phyloP scores from a whole-genome alignment of 2,888 invertebrate genomes.

The Ectemnius continuus region DNA sequence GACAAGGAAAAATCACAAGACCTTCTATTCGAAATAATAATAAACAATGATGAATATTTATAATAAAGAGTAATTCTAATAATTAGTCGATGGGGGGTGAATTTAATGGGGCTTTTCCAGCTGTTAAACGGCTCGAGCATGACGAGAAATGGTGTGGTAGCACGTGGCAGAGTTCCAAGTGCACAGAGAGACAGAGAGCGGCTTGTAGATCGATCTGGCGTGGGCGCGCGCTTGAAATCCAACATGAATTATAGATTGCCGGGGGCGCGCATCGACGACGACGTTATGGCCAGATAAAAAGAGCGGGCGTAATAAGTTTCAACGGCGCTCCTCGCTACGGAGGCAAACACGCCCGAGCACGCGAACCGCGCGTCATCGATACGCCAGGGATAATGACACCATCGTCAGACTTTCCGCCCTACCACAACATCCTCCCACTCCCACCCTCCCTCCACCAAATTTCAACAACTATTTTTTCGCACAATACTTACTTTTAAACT shows the following conservation, averaged over 20 bases:
- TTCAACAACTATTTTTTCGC: neutral
- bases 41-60: too few species aligned
- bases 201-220: neutral
- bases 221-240: slow-evolving; percentile 12
- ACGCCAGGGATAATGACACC: slow-evolving; percentile 16
- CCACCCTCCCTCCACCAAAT: too few species aligned
- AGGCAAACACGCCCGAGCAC: slow-evolving; percentile 11
- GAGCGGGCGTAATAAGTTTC: slow-evolving; percentile 16
- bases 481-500: too few species aligned
- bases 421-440: neutral
- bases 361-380: slow-evolving; percentile 12
- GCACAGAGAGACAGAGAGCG: neutral
- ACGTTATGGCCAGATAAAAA: slow-evolving; percentile 18
- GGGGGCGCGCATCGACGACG: slow-evolving; percentile 8
- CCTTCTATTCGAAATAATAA: too few species aligned
- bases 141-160: neutral
- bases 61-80: too few species aligned
- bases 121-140: neutral
- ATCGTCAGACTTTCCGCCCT: neutral
- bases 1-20: too few species aligned
- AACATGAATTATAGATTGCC: slow-evolving; percentile 21
- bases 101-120: neutral
- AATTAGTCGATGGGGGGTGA: neutral
- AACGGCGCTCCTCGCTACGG: slow-evolving; percentile 3
- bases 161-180: neutral